phyloP scores from a whole-genome alignment of 2,113 vertebrate genomes.

The Nycticorax nycticorax region DNA sequence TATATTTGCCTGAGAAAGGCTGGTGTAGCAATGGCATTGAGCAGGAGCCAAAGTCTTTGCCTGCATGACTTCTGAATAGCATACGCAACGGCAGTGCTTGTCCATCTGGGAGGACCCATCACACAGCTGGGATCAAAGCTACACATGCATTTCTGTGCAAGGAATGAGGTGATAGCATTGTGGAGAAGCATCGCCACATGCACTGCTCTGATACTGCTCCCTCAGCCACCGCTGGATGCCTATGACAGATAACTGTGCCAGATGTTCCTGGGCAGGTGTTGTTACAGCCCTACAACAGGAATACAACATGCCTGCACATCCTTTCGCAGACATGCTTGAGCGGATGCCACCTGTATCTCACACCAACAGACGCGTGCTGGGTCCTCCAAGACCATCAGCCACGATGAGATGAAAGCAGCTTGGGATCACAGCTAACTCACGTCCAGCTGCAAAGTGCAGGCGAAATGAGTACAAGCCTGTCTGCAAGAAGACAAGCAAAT shows the following conservation, averaged over 20 bases:
- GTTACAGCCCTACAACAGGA: neutral
- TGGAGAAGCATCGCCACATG: neutral
- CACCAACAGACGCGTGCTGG: neutral
- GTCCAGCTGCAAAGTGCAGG: neutral
- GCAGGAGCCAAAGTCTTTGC: neutral
- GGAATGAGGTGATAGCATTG: neutral
- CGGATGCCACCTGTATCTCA: neutral
- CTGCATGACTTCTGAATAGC: neutral
- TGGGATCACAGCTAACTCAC: neutral
- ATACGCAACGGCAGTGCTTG: accelerated
- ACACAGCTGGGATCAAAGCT: neutral
- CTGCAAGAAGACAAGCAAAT: neutral
- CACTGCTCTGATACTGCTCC: neutral
- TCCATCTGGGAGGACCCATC: neutral
- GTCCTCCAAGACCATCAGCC: neutral
- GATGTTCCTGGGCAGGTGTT: neutral
- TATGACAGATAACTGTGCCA: neutral
- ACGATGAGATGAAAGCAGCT: neutral
- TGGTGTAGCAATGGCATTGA: neutral
- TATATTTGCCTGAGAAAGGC: neutral
- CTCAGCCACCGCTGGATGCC: neutral
- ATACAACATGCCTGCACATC: neutral
- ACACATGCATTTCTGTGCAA: neutral
- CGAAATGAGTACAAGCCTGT: neutral
- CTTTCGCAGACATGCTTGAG: neutral